Percentiles rank a stretch among this genome's conserved stretches.
These are phyloP conservation scores for Lycophotia porphyrea DNA, from an alignment of 2,888 invertebrate species.

Conservation along the genomic window DNA sequence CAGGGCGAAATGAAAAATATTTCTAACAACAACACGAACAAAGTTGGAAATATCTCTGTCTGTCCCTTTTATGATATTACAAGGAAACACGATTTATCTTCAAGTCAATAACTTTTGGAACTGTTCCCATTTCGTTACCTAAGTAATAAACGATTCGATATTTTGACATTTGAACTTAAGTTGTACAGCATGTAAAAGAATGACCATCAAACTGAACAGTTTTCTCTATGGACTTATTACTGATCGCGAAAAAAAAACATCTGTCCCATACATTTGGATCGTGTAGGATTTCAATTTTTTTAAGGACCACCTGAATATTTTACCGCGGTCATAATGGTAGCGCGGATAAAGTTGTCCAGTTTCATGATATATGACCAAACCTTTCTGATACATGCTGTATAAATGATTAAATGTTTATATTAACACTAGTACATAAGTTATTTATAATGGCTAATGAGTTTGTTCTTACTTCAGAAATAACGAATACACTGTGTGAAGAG, in stretches of 20 bases:
- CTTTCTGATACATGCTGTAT: background rate
- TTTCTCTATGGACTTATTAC: background rate
- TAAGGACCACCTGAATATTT: background rate
- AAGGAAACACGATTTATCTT: slow-evolving; percentile 61
- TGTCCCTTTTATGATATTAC: slow-evolving; percentile 62
- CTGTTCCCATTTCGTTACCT: slow-evolving; percentile 51
- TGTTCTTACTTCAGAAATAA: background rate
- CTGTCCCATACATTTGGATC: background rate
- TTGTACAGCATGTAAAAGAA: background rate
- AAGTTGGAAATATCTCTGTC: slow-evolving; percentile 54
- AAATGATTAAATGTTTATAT: background rate
- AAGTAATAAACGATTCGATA: background rate
- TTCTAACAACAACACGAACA: slow-evolving; percentile 41
- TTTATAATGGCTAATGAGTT: background rate
- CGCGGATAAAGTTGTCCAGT: background rate
- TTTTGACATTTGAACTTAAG: background rate
- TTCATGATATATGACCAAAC: background rate
- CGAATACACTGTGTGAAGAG: background rate
- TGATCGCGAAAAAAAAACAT: background rate
- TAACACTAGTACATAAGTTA: background rate
- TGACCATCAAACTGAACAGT: background rate
- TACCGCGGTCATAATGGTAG: background rate
- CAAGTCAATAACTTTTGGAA: slow-evolving; percentile 62
- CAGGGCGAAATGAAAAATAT: slow-evolving; percentile 47
- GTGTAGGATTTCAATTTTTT: background rate